phyloP scores from a whole-genome alignment of 2,797 vertebrate species.

The Ptychadena robeensis region DNA sequence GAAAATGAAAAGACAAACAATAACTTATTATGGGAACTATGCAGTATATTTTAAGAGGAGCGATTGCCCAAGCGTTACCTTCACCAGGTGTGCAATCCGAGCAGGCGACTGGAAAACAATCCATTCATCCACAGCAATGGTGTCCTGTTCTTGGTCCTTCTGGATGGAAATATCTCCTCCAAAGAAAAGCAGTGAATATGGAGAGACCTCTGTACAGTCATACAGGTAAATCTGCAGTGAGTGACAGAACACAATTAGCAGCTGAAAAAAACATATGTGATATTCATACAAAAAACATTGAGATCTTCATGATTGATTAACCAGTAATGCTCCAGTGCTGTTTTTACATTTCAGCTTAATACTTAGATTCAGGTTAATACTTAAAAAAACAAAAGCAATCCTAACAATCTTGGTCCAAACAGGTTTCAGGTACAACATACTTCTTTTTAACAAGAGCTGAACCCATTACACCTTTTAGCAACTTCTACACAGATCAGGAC shows the following conservation, averaged over 20 bases:
- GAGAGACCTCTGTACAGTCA: constrained; percentile 96
- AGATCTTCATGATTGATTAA: background rate
- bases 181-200: constrained; percentile 94
- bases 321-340: too few species aligned
- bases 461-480: too few species aligned
- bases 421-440: too few species aligned
- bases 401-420: too few species aligned
- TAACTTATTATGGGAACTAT: too few species aligned
- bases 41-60: too few species aligned
- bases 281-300: background rate
- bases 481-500: too few species aligned
- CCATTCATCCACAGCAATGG: constrained; percentile 94
- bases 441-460: too few species aligned
- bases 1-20: too few species aligned
- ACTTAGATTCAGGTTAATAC: too few species aligned
- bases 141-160: constrained; percentile 92
- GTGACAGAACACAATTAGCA: background rate
- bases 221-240: constrained; percentile 91
- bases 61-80: constrained; percentile 74
- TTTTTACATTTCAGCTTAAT: too few species aligned
- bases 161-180: constrained; percentile 96
- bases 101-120: constrained; percentile 95
- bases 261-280: background rate
- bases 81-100: constrained; percentile 93
- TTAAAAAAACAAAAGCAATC: too few species aligned